These are phyloP conservation scores for Apotomis capreana DNA, from an alignment of 2,888 invertebrate species.

Conservation along the genomic window DNA sequence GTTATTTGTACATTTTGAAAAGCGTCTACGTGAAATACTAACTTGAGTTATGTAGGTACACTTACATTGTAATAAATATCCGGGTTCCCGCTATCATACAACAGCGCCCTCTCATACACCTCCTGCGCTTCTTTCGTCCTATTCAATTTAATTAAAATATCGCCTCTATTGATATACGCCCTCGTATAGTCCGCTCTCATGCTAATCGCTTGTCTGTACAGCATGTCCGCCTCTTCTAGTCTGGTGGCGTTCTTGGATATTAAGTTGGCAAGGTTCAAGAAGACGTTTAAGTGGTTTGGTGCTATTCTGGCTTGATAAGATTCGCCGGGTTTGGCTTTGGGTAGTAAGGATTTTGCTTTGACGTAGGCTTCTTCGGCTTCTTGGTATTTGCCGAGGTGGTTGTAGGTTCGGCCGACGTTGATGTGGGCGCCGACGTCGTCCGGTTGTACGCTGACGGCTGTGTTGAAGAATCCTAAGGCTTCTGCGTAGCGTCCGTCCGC, in stretches of 20 bases:
- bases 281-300: slow-evolving; percentile 97
- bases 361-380: slow-evolving; percentile 97
- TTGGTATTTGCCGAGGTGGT: slow-evolving; percentile 88
- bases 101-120: slow-evolving; percentile 95
- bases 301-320: slow-evolving; percentile 98
- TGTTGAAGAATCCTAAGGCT: slow-evolving; percentile 95
- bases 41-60: slow-evolving; percentile 49
- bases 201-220: slow-evolving; percentile 97
- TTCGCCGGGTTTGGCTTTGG: slow-evolving; percentile 96
- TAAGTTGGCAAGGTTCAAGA: slow-evolving; percentile 96
- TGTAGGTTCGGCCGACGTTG: slow-evolving; percentile 97
- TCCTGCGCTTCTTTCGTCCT: slow-evolving; percentile 97
- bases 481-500: slow-evolving; percentile 86
- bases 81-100: slow-evolving; percentile 96
- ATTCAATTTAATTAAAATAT: slow-evolving; percentile 97
- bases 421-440: slow-evolving; percentile 99
- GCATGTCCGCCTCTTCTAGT: slow-evolving; percentile 95
- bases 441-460: slow-evolving; percentile 95
- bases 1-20: too few relatives aligned
- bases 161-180: slow-evolving; percentile 98
- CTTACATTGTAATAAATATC: slow-evolving; percentile 97
- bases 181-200: slow-evolving; percentile 98
- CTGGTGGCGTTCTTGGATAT: slow-evolving; percentile 96
- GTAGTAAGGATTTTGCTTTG: slow-evolving; percentile 93
- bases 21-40: too few relatives aligned